Conservation (phyloP, 30 jellyfish, hydroid and myxozoan species). For the Hydractinia symbiolongicarpus region DNA sequence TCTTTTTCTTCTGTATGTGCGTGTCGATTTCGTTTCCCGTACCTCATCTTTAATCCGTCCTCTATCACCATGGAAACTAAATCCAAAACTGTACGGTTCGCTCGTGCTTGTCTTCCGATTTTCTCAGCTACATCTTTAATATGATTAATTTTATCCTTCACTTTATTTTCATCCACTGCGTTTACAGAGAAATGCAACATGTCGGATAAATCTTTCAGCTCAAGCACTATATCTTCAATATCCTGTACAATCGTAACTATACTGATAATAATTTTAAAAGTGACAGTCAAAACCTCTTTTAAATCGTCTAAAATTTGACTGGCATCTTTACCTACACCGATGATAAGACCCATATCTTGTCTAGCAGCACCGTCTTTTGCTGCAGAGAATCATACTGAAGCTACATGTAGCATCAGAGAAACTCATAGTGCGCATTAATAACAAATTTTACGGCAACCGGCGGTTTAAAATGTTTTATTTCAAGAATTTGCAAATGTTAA, state of each 20-base stretch:
- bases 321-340: slow-evolving; percentile 17
- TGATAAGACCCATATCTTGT: slow-evolving; percentile 10
- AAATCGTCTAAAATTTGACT: slow-evolving; percentile 16
- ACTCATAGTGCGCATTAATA: too few species aligned
- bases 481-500: too few species aligned
- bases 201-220: slow-evolving; percentile 27
- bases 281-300: slow-evolving; percentile 13
- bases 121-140: slow-evolving; percentile 15
- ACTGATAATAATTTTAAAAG: slow-evolving; percentile 11
- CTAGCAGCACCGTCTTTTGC: too few species aligned
- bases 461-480: too few species aligned
- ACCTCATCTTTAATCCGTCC: slow-evolving; percentile 25
- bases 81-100: slow-evolving; percentile 21
- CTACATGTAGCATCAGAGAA: too few species aligned
- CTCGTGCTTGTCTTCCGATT: slow-evolving; percentile 16
- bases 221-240: slow-evolving; percentile 19
- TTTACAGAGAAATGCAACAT: slow-evolving; percentile 33
- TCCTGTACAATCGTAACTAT: slow-evolving; percentile 24
- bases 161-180: slow-evolving; percentile 19
- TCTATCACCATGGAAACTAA: slow-evolving; percentile 13
- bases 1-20: too few species aligned
- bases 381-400: too few species aligned
- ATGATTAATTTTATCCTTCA: slow-evolving; percentile 11
- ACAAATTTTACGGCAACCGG: too few species aligned
- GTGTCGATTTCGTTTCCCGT: neutral